A percentile compares a stretch with the other conserved stretches of the same genome.
These are phyloP conservation scores for Eulacestoma nigropectus DNA, from an alignment of 2,113 vertebrate species.

Conservation along the genomic window DNA sequence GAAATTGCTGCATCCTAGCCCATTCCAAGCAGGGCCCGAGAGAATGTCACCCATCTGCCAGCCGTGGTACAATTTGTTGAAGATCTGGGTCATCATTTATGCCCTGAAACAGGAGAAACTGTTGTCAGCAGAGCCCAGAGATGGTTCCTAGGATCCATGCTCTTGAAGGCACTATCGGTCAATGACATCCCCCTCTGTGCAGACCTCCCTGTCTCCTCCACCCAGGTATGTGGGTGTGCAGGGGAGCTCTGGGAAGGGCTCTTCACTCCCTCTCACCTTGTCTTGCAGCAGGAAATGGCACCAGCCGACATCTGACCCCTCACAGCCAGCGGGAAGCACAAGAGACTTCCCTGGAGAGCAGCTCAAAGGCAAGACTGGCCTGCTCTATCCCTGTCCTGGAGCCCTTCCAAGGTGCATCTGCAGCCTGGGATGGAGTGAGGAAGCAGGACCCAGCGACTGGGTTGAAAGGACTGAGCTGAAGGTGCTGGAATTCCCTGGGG, in stretches of 20 bases:
- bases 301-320: not conserved
- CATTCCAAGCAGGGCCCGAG: not conserved
- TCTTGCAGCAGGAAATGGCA: not conserved
- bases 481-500: not conserved
- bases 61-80: not conserved
- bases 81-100: not conserved
- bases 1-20: not conserved
- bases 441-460: not conserved
- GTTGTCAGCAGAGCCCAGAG: not conserved
- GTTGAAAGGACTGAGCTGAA: not conserved
- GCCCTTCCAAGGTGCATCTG: not conserved
- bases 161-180: no score
- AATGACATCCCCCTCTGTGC: not conserved
- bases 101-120: not conserved
- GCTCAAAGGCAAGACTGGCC: not conserved
- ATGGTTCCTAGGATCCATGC: not conserved
- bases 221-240: not conserved
- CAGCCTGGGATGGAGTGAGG: not conserved
- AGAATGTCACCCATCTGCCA: not conserved
- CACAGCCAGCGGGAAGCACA: fast-evolving
- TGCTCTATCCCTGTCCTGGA: not conserved
- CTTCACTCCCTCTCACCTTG: not conserved
- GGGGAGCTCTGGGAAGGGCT: not conserved
- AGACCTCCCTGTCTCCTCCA: not conserved
- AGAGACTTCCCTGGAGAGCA: not conserved